Percentiles rank a stretch among this genome's conserved stretches.
Evolutionary conservation across 2,797 vertebrate species (phyloP).

Genomic region (Lagocephalus sceleratus): DNA sequence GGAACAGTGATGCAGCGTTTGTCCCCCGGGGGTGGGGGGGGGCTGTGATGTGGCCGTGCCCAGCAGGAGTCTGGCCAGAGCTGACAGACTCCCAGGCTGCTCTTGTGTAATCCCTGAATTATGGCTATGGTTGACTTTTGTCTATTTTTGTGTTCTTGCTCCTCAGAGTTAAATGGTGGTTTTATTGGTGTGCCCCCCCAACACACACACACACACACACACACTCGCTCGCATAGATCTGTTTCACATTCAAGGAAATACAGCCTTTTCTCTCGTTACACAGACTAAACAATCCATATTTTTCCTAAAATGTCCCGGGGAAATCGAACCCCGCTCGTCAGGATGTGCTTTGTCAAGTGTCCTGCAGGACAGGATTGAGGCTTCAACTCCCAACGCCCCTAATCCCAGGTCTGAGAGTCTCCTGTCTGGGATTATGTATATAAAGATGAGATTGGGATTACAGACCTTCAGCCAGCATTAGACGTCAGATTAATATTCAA

Average conservation of each 20-base stretch:
- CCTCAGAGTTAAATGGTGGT: constrained; percentile 17
- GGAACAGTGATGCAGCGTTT: constrained; percentile 15
- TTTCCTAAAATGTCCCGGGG: too few species aligned
- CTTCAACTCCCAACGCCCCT: constrained; percentile 31
- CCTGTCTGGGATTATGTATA: constrained; percentile 64
- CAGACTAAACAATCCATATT: too few species aligned
- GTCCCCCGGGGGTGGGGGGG: constrained; percentile 18
- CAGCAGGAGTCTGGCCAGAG: constrained; percentile 24
- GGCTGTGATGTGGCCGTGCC: constrained; percentile 43
- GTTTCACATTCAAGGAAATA: too few species aligned
- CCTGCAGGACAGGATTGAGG: background rate
- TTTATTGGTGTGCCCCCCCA: constrained; percentile 13
- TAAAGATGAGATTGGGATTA: constrained; percentile 50
- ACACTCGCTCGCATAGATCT: background rate
- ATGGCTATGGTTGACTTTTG: constrained; percentile 14
- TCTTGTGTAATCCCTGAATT: constrained; percentile 17
- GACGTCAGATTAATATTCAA: constrained; percentile 71
- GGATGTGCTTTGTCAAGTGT: constrained; percentile 9
- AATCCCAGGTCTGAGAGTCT: constrained; percentile 65
- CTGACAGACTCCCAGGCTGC: constrained; percentile 28
- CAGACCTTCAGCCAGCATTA: constrained; percentile 55
- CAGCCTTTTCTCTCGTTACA: too few species aligned
- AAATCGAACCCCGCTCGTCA: too few species aligned
- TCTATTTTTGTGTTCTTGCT: constrained; percentile 12
- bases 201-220: constrained; percentile 9